Base-by-base conservation (phyloP, 2,797 vertebrate genomes). In the Sphaeramia orbicularis region DNA sequence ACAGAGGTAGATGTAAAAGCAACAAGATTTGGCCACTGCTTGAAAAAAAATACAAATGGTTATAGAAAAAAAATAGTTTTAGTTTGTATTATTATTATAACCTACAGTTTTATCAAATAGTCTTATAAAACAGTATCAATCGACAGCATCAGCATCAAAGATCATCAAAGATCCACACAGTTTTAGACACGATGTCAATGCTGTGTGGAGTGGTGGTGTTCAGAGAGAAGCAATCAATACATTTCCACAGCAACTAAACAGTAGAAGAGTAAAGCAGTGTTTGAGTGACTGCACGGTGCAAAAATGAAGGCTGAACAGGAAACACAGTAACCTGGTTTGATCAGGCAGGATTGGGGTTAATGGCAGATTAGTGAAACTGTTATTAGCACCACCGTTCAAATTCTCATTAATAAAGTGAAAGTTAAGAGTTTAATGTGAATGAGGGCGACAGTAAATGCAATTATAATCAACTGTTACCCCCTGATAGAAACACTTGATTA, bases 261-360 rank as follows among this genome's bases (percentile, higher is more conserved):
- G 32, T 10, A 35, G 32, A 30, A 30, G 32, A 35, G 1, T 10
- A 35, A 30, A 30, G 4, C 27, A 6, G 27, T 8, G 27, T 35
- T 35, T 35, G 32, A 35, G 32, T 3, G 32, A 10, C 32, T 35
- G 32, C 9, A 35, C 8, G 7, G 32, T 35, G 32, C 32, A 35
- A 35, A 35, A 35, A 1, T 35, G 2, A 35, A 8, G 32, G 32
- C 8, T 35, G 32, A 35, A 35, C 47, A 10, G 49, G 37, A 72
- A 32, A 61, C 7, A 57, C 70, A 67, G 70, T 24, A 18, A 52
- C 18, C 21, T 40, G 24, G 11, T 10, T 41, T 32, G 30, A 66
- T 74, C 30, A 68, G n/a, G 58, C 5, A 40, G 2, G 2, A 87
- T 82, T 49, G 52, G 38, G 77, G 81, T 81, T 73, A 81, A 81